Conservation (phyloP, 2,113 vertebrate genomes). For the Pteronura brasiliensis region DNA sequence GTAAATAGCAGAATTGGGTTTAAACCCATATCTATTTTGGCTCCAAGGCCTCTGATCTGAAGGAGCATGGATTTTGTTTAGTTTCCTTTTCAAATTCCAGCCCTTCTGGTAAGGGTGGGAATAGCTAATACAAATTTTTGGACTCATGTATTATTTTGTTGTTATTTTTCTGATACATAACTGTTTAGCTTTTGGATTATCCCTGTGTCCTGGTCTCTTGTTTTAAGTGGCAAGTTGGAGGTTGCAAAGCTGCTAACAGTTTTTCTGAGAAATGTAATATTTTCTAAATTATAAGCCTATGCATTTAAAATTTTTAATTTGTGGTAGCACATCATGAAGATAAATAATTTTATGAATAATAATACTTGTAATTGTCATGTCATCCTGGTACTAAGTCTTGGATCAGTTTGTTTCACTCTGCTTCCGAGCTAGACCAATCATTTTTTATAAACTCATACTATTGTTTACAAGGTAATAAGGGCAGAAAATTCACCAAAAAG, state of each 20-base stretch:
- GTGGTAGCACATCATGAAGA: constrained; percentile 1
- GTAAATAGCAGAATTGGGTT: constrained; percentile 7
- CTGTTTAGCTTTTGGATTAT: constrained; percentile 16
- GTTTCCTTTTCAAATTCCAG: constrained; percentile 42
- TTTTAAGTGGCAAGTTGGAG: constrained; percentile 36
- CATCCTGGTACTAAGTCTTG: background rate
- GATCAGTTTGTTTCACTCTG: background rate
- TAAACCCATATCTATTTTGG: constrained; percentile 7
- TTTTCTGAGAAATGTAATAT: constrained; percentile 45
- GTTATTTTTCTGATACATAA: background rate
- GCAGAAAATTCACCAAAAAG: constrained; percentile 19
- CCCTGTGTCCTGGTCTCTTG: background rate
- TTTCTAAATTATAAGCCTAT: constrained; percentile 43
- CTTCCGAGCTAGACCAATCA: constrained; percentile 25
- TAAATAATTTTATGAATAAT: background rate
- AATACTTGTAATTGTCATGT: background rate
- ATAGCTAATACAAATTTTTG: constrained; percentile 4
- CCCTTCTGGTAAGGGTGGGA: background rate
- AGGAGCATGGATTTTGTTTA: constrained; percentile 31
- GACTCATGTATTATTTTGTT: constrained; percentile 1
- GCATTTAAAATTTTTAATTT: constrained; percentile 3
- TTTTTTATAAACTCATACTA: constrained; percentile 38
- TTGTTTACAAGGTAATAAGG: constrained; percentile 5
- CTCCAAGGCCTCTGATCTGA: background rate
- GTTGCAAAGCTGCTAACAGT: constrained; percentile 6